These are phyloP conservation scores for Cyprinodon brontotheroides DNA, from an alignment of 2,113 vertebrate genomes.

Conservation along the genomic window DNA sequence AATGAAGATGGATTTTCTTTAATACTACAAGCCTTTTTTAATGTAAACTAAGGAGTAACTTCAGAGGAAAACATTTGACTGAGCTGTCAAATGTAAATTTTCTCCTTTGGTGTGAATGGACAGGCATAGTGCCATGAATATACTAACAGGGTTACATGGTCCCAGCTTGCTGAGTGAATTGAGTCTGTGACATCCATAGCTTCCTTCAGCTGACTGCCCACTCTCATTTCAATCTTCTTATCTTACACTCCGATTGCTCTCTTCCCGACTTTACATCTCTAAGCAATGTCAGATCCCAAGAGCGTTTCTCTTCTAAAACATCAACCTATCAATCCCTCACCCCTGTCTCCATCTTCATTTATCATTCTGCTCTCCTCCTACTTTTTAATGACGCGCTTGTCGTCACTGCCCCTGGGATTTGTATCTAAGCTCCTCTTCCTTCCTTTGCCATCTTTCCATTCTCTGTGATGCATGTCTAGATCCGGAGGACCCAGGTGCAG, in stretches of 20 bases:
- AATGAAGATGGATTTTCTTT: not conserved
- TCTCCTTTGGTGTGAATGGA: constrained; percentile 42
- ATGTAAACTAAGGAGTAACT: not conserved
- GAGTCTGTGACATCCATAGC: constrained; percentile 46
- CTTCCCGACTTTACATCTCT: constrained; percentile 14
- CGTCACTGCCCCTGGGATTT: constrained; percentile 51
- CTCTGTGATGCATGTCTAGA: constrained; percentile 19
- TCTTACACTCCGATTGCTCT: not conserved
- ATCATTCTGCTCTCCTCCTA: constrained; percentile 26
- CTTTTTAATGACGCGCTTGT: constrained; percentile 49
- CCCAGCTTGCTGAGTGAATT: constrained; percentile 19
- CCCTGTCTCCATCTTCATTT: constrained; percentile 8
- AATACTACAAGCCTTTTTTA: not conserved
- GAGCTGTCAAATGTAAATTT: constrained; percentile 30
- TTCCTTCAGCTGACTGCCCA: not conserved
- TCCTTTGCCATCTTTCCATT: constrained; percentile 3
- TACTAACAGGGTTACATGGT: constrained; percentile 33
- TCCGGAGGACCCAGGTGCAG: constrained; percentile 62
- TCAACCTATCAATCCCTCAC: constrained; percentile 21
- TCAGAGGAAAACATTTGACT: constrained; percentile 29
- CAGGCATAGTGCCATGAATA: constrained; percentile 2
- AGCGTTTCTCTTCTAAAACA: constrained; percentile 10
- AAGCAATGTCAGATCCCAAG: constrained; percentile 23
- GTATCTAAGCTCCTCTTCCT: constrained; percentile 17
- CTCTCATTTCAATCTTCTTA: constrained; percentile 3